These are phyloP conservation scores for Tachina grossa DNA, from an alignment of 2,888 invertebrate species.

Conservation along the genomic window DNA sequence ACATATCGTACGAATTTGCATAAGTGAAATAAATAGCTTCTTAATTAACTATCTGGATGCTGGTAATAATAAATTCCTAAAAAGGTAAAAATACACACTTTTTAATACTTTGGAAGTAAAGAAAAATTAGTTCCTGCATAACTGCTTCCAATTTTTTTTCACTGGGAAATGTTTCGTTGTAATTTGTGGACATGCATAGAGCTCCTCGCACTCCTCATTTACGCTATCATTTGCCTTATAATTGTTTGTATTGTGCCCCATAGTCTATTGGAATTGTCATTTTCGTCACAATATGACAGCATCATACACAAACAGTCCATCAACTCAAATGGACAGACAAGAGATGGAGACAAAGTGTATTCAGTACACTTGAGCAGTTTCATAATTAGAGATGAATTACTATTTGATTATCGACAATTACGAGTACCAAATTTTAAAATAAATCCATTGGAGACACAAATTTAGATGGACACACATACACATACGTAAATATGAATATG, in stretches of 20 bases:
- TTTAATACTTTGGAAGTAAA: too few species aligned
- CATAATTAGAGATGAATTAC: conserved; percentile 66
- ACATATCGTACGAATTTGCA: too few species aligned
- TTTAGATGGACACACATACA: neutral
- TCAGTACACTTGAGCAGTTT: conserved; percentile 33
- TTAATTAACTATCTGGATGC: too few species aligned
- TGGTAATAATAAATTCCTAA: too few species aligned
- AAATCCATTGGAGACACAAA: conserved; percentile 38
- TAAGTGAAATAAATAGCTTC: too few species aligned
- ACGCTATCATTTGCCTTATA: neutral
- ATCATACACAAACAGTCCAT: conserved; percentile 31
- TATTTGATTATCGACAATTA: conserved; percentile 64
- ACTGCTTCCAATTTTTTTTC: too few species aligned
- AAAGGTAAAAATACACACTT: too few species aligned
- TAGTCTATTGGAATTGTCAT: neutral
- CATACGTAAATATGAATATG: too few species aligned
- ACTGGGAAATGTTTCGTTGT: too few species aligned
- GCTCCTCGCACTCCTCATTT: neutral
- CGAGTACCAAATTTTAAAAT: conserved; percentile 42
- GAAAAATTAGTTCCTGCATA: too few species aligned
- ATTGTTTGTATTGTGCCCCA: neutral
- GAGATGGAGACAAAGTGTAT: neutral
- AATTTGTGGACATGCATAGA: too few species aligned
- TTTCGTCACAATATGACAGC: neutral
- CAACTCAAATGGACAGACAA: conserved; percentile 43